phyloP scores from a whole-genome alignment of 2,113 vertebrate species.

The Rhinoptilus africanus region DNA sequence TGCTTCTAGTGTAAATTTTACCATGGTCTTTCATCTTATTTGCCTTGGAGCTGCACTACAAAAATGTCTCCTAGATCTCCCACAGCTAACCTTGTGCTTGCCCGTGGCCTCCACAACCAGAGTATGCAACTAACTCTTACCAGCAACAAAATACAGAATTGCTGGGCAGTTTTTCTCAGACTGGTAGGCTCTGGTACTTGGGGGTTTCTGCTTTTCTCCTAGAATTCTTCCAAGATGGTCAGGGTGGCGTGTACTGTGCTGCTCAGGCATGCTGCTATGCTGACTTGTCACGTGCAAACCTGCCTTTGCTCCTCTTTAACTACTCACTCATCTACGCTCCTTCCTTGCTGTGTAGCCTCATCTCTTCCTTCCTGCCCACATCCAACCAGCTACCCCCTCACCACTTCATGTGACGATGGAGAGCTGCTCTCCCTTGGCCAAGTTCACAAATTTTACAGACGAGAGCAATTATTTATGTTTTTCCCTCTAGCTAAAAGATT shows the following conservation, averaged over 20 bases:
- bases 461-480: background rate
- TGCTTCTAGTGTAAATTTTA: background rate
- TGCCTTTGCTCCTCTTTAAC: background rate
- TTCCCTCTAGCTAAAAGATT: background rate
- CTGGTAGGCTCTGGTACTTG: background rate
- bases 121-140: background rate
- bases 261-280: accelerated
- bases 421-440: background rate
- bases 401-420: accelerated
- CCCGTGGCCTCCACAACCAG: accelerated
- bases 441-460: background rate
- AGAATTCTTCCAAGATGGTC: accelerated
- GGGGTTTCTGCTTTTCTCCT: background rate
- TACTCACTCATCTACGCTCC: accelerated
- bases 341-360: background rate
- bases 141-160: background rate
- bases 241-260: background rate
- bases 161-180: background rate
- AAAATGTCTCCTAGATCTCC: background rate
- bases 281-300: accelerated
- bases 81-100: background rate
- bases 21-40: accelerated
- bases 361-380: background rate
- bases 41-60: background rate
- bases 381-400: background rate